phyloP scores from a whole-genome alignment of 2,888 invertebrate species.

The Phytoseiulus persimilis region DNA sequence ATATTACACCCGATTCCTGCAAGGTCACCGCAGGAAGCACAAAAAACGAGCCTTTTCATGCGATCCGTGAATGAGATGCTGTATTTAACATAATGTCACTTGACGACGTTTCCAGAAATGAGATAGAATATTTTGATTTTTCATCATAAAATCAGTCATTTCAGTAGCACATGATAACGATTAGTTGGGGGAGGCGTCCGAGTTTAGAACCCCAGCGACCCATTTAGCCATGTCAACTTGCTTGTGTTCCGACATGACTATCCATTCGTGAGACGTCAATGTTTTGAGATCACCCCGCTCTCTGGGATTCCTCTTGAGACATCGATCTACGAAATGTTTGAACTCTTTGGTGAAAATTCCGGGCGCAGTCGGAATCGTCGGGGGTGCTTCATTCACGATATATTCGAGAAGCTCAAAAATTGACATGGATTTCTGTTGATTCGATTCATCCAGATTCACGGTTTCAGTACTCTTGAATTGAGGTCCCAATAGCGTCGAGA shows the following conservation, averaged over 20 bases:
- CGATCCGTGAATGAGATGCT: background rate
- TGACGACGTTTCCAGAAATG: background rate
- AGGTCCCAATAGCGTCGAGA: slow-evolving; percentile 70
- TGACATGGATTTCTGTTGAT: slow-evolving; percentile 61
- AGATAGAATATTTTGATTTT: background rate
- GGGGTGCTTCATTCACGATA: slow-evolving; percentile 96
- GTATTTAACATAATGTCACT: background rate
- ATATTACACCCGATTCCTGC: too few relatives aligned
- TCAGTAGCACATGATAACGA: background rate
- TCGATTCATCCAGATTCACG: background rate
- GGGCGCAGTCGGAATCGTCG: slow-evolving; percentile 62
- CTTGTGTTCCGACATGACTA: slow-evolving; percentile 63
- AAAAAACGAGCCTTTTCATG: background rate
- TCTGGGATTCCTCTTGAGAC: slow-evolving; percentile 49
- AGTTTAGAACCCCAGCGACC: slow-evolving; percentile 77
- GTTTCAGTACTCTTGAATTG: background rate
- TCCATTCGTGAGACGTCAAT: slow-evolving; percentile 20
- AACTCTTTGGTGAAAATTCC: slow-evolving; percentile 84
- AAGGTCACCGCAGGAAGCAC: too few relatives aligned
- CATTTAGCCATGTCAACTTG: slow-evolving; percentile 77
- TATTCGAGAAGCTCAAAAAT: slow-evolving; percentile 97
- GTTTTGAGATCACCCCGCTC: slow-evolving; percentile 35
- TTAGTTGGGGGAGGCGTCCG: slow-evolving; percentile 64
- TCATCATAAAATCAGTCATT: background rate
- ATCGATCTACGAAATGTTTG: slow-evolving; percentile 89